Evolutionary conservation across 2,888 invertebrate species (phyloP).

Genomic region (Mesoligia furuncula): DNA sequence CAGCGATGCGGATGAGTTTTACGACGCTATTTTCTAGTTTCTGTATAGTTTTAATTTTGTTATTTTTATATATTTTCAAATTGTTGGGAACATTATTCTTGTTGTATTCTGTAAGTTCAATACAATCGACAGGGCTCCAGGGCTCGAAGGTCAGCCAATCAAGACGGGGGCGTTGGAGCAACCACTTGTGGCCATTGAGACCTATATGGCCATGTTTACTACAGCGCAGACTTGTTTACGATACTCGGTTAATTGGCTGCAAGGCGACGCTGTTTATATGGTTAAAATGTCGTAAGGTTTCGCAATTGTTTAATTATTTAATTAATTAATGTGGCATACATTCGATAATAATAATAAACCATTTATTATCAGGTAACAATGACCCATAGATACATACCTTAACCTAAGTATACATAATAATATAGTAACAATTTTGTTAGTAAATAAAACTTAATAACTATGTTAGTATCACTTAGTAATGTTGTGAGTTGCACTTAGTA

Average conservation of each 20-base stretch:
- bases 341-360: too few relatives aligned
- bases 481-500: not conserved
- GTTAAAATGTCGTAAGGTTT: slow-evolving; percentile 33
- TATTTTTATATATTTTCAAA: too few relatives aligned
- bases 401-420: too few relatives aligned
- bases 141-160: slow-evolving; percentile 46
- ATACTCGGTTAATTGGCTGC: slow-evolving; percentile 45
- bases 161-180: slow-evolving; percentile 39
- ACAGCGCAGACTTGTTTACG: slow-evolving; percentile 41
- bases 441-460: too few relatives aligned
- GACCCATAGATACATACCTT: too few relatives aligned
- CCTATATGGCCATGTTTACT: slow-evolving; percentile 54
- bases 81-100: not conserved
- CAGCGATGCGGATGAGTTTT: too few relatives aligned
- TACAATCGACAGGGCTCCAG: slow-evolving; percentile 24
- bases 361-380: too few relatives aligned
- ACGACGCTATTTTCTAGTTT: too few relatives aligned
- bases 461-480: too few relatives aligned
- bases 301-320: slow-evolving; percentile 33
- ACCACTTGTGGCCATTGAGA: slow-evolving; percentile 31
- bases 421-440: too few relatives aligned
- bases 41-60: too few relatives aligned
- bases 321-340: slow-evolving; percentile 15
- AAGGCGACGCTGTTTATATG: slow-evolving; percentile 30
- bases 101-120: not conserved